Conservation (phyloP, 2,888 invertebrate genomes). For the Philereme transversata region DNA sequence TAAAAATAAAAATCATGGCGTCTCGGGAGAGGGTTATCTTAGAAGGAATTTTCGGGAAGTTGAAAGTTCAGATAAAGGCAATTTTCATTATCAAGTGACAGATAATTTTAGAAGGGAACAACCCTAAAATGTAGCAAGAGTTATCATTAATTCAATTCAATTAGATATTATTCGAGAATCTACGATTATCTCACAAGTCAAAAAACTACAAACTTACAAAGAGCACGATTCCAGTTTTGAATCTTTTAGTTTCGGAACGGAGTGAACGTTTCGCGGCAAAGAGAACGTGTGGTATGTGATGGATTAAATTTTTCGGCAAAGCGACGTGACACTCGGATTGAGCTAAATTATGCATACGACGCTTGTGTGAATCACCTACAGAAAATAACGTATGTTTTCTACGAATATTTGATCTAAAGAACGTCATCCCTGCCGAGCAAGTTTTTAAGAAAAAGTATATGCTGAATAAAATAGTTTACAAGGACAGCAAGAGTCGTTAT, state of each 20-base stretch:
- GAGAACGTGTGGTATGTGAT: conserved; percentile 60
- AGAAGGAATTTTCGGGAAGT: conserved; percentile 24
- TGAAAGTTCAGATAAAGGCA: conserved; percentile 22
- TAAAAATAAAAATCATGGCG: conserved; percentile 77
- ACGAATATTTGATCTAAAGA: conserved; percentile 17
- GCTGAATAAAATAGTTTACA: conserved; percentile 48
- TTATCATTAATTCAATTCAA: conserved; percentile 1
- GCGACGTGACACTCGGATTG: conserved; percentile 70
- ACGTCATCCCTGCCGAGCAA: background rate
- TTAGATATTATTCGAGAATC: background rate
- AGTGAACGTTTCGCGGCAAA: conserved; percentile 39
- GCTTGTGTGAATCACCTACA: conserved; percentile 34
- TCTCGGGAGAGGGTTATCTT: conserved; percentile 61
- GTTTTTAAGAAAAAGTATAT: conserved; percentile 9
- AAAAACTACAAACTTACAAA: background rate
- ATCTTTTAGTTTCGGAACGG: conserved; percentile 35
- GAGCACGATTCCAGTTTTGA: conserved; percentile 40
- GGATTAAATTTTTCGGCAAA: conserved; percentile 75
- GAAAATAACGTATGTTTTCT: conserved; percentile 36
- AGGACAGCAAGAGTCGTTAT: conserved; percentile 66
- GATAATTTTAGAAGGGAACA: conserved; percentile 11
- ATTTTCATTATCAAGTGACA: conserved; percentile 22
- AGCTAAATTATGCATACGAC: conserved; percentile 64
- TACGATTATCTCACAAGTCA: background rate
- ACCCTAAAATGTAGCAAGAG: conserved; percentile 1